Conservation (phyloP, 2,113 vertebrate species). For the Tricholaema leucomelas region DNA sequence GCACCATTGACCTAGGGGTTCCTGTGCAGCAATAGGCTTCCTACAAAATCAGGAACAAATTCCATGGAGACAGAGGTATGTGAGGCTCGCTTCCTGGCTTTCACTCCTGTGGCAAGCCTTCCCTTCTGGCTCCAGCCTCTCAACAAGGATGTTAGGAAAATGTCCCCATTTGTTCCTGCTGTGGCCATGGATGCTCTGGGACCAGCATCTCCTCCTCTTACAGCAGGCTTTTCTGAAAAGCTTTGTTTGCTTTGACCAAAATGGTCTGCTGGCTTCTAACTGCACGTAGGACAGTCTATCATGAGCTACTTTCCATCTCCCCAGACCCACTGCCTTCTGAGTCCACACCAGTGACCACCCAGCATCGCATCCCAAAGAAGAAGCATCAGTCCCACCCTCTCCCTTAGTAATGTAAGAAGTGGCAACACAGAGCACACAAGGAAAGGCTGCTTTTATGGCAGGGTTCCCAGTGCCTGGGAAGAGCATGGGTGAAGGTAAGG, state of each 20-base stretch:
- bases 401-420: background rate
- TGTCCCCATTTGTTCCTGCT: background rate
- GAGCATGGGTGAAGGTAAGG: background rate
- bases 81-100: background rate
- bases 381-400: background rate
- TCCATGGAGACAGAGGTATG: background rate
- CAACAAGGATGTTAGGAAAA: background rate
- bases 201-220: background rate
- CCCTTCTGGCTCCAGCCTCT: background rate
- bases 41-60: background rate
- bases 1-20: background rate
- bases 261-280: background rate
- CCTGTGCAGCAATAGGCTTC: background rate
- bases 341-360: too few species aligned
- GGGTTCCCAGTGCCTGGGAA: accelerated
- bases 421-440: accelerated
- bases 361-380: background rate
- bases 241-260: background rate
- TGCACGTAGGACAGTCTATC: background rate
- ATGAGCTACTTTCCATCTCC: background rate
- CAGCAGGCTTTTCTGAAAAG: background rate
- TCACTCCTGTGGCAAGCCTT: accelerated
- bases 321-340: background rate
- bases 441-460: background rate
- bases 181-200: background rate